These are phyloP conservation scores for Typhlomys cinereus DNA, from an alignment of 2,113 vertebrate species.

Conservation along the genomic window DNA sequence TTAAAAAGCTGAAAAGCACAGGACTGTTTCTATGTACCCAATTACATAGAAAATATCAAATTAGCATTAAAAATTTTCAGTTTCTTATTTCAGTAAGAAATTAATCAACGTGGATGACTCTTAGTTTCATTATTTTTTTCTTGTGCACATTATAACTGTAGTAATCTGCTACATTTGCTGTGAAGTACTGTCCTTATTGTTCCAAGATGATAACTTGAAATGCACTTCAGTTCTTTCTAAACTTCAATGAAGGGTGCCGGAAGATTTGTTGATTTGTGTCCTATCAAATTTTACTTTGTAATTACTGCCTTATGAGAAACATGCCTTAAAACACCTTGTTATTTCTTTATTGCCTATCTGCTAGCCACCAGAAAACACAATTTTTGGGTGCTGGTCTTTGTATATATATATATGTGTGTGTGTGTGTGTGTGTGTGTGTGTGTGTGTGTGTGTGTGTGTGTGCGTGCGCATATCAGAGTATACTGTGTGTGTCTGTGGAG, in stretches of 20 bases:
- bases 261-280: neutral
- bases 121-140: slow-evolving; percentile 5
- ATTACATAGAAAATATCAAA: neutral
- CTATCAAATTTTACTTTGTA: neutral
- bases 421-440: too few species aligned
- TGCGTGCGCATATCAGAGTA: too few species aligned
- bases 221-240: slow-evolving; percentile 11
- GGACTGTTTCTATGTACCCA: neutral
- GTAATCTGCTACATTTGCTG: neutral
- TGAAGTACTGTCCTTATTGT: neutral
- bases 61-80: slow-evolving; percentile 3
- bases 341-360: neutral
- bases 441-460: too few species aligned
- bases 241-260: neutral
- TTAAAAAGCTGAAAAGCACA: neutral
- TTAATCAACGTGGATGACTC: neutral
- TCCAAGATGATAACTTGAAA: neutral
- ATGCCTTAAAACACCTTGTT: neutral
- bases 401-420: too few species aligned
- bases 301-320: neutral
- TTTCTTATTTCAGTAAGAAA: slow-evolving; percentile 27
- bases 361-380: neutral
- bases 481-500: too few species aligned
- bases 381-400: neutral
- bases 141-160: slow-evolving; percentile 1